A percentile compares a stretch with the other conserved stretches of the same genome.
Conservation (phyloP, 2,888 invertebrate genomes). For the Pristionchus exspectatus region DNA sequence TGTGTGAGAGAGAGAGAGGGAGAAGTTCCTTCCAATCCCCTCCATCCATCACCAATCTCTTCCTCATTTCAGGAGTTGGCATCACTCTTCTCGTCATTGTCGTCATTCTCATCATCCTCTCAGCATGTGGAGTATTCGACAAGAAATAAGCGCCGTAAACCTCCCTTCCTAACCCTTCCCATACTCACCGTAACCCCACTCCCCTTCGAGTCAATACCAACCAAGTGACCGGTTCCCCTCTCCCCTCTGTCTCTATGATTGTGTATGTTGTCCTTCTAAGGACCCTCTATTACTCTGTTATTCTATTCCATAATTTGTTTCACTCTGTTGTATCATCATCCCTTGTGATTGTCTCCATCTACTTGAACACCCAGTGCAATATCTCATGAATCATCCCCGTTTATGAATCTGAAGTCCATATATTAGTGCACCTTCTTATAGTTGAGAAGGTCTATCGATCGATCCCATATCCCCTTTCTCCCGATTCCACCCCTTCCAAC, state of each 20-base stretch:
- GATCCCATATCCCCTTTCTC: constrained; percentile 18
- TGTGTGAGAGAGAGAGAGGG: background rate
- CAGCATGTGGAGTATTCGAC: constrained; percentile 60
- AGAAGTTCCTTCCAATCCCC: background rate
- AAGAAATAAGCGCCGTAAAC: constrained; percentile 34
- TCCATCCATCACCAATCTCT: background rate
- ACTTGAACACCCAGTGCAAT: constrained; percentile 45
- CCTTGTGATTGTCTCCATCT: constrained; percentile 34
- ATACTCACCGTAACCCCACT: constrained; percentile 12
- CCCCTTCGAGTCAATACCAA: background rate
- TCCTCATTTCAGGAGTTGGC: constrained; percentile 6
- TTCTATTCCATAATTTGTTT: background rate
- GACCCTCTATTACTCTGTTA: background rate
- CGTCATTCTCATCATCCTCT: constrained; percentile 61
- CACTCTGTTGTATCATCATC: background rate
- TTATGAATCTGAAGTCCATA: constrained; percentile 9
- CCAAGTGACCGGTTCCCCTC: background rate
- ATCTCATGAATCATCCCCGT: constrained; percentile 18
- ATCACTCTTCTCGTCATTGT: constrained; percentile 57
- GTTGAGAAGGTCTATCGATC: constrained; percentile 14
- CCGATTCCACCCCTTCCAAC: background rate
- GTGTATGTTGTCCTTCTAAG: constrained; percentile 32
- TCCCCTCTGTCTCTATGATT: background rate
- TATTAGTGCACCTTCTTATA: background rate
- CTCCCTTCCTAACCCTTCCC: background rate